phyloP scores from a whole-genome alignment of 2,888 invertebrate genomes.

The Cecidostiba fungosa region DNA sequence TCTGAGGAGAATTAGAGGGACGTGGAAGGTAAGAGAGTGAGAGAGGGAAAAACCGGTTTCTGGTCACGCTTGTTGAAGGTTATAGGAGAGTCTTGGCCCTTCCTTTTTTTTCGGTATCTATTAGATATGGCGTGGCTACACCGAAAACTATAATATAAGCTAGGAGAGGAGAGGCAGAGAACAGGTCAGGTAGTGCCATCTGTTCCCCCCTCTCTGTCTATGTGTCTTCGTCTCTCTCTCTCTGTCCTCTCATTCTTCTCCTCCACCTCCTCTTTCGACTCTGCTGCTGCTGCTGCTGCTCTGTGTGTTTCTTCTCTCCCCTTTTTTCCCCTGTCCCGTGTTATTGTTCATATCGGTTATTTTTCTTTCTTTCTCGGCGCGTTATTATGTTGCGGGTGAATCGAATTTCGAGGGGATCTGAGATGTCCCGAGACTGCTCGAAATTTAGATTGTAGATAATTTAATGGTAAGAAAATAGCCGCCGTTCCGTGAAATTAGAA shows the following conservation, averaged over 20 bases:
- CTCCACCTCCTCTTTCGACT: not conserved
- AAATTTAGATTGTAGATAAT: conserved; percentile 56
- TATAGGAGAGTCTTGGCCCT: conserved; percentile 59
- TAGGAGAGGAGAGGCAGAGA: conserved; percentile 30
- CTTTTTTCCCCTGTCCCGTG: conserved; percentile 16
- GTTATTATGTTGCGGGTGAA: conserved; percentile 54
- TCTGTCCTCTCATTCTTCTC: conserved; percentile 23
- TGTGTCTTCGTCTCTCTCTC: conserved; percentile 27
- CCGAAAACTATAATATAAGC: conserved; percentile 51
- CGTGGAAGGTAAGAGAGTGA: not conserved
- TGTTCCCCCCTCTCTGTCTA: conserved; percentile 44
- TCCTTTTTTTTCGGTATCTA: conserved; percentile 65
- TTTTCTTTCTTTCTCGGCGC: conserved; percentile 35
- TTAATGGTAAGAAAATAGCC: conserved; percentile 14
- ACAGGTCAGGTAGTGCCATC: conserved; percentile 64
- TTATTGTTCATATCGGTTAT: conserved; percentile 59
- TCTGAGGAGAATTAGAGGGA: not conserved
- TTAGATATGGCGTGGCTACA: conserved; percentile 65
- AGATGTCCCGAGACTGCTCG: conserved; percentile 1
- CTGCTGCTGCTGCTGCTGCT: not conserved
- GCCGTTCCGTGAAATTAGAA: not conserved
- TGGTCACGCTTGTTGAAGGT: conserved; percentile 65
- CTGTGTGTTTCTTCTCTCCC: conserved; percentile 8
- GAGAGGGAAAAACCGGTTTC: conserved; percentile 66
- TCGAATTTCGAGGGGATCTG: conserved; percentile 50